Conservation (phyloP, 2,888 invertebrate genomes). For the Netelia melanura region DNA sequence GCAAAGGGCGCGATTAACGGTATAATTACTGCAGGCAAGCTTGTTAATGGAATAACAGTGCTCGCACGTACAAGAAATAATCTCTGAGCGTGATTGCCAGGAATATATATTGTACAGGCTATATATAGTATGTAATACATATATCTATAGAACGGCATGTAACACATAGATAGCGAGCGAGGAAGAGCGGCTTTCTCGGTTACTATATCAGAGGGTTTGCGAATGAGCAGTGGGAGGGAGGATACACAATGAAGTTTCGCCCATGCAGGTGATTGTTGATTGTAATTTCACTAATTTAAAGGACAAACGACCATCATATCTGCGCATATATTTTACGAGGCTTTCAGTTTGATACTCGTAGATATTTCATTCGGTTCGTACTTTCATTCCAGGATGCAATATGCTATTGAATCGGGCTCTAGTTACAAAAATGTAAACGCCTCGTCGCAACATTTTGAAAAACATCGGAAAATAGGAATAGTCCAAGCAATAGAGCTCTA, state of each 20-base stretch:
- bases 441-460: too few relatives aligned
- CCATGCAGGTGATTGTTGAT: conserved; percentile 74
- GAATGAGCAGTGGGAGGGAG: conserved; percentile 31
- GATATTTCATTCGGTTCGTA: too few relatives aligned
- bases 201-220: conserved; percentile 7
- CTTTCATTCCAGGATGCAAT: too few relatives aligned
- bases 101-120: conserved; percentile 34
- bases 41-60: conserved; percentile 79
- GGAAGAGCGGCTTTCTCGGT: conserved; percentile 36
- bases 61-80: conserved; percentile 77
- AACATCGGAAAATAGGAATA: too few relatives aligned
- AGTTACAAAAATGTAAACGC: too few relatives aligned
- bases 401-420: too few relatives aligned
- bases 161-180: neutral
- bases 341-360: too few relatives aligned
- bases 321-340: neutral
- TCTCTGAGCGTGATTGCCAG: conserved; percentile 55
- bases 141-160: conserved; percentile 11
- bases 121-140: neutral
- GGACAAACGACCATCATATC: conserved; percentile 73
- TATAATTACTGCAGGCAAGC: conserved; percentile 77
- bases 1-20: conserved; percentile 72
- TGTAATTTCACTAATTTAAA: conserved; percentile 79
- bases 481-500: too few relatives aligned
- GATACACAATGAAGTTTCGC: conserved; percentile 71